phyloP scores from a whole-genome alignment of 2,113 vertebrate genomes.

The Gobiocypris rarus region DNA sequence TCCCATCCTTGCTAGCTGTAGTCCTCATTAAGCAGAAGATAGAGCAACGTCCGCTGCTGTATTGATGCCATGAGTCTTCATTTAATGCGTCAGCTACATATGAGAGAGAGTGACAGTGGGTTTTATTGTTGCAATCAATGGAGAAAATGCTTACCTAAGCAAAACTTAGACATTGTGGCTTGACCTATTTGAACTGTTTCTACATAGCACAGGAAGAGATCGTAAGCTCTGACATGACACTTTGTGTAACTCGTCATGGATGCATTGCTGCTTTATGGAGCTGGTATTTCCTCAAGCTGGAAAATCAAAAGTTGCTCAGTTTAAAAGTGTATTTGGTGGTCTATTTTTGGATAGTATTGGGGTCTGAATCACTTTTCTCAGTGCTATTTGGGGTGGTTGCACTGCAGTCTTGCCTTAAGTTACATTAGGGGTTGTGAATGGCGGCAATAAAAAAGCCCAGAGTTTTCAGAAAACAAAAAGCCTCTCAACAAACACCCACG shows the following conservation, averaged over 20 bases:
- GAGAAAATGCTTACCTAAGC: not conserved
- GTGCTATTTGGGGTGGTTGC: not conserved
- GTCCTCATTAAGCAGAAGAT: no score
- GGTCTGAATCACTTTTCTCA: not conserved
- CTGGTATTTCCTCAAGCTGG: not conserved
- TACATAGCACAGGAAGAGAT: not conserved
- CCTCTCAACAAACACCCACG: not conserved
- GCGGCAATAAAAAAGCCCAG: not conserved
- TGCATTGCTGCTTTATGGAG: not conserved
- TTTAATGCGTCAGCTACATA: not conserved
- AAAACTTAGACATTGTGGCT: not conserved
- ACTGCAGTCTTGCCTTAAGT: not conserved
- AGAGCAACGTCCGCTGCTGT: not conserved
- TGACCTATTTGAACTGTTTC: not conserved
- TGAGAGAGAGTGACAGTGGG: not conserved
- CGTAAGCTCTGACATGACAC: no score
- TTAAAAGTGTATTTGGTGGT: not conserved
- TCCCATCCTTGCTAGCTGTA: not conserved
- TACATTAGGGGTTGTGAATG: not conserved
- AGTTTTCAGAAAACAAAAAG: not conserved
- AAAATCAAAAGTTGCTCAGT: not conserved
- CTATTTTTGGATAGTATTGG: not conserved
- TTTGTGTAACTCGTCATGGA: not conserved
- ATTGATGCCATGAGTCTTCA: not conserved
- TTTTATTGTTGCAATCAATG: no score